Base-by-base conservation (phyloP, 2,888 invertebrate genomes). In the Cremastinae sp. region DNA sequence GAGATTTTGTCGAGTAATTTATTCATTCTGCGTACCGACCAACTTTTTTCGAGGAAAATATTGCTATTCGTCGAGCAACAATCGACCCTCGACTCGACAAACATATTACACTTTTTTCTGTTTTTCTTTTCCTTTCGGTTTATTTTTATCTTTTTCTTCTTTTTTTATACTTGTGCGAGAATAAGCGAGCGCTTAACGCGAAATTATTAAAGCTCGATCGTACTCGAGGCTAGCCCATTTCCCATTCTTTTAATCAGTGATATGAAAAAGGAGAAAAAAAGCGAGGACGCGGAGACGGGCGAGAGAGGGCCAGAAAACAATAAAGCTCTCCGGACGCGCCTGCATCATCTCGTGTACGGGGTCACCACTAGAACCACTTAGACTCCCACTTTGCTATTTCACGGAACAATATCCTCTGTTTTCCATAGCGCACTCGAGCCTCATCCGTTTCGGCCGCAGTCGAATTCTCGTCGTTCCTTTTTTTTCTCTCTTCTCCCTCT, bases 201-300 rank as follows among this genome's bases (percentile, higher is more conserved):
- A 83, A 87, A 86, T 86, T 85, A 87, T 87, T 87, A 87, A 87
- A 87, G 86, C 81, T 83, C 83, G 83, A 84, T 84, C 79, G 81
- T 78, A 61, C 72, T 58, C 28, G 8, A 69, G 56, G 64, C 62
- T 72, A 16, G 53, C 34, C 51, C 22, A 64, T 53, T 43, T 38
- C 51, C 38, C 41, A 49, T 36, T 74, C 41, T 49, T 56, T 53
- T 22, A 28, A 43, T 56, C 18, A n/a, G 64, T 41, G 36, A 41
- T 66, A 65, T 49, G 53, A 49, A 41, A 8, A 38, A 22, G 59
- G 16, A 12, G 34, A 59, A 49, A 43, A 51, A 49, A 2, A 53
- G 47, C 47, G 71, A 72, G 69, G 59, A 59, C 69, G 64, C 53
- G 49, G 73, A 51, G 68, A 53, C 75, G 78, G 77, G 80, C 80